These are phyloP conservation scores for Patiria pectinifera DNA, from an alignment of 53 echinoderm and acorn worm genomes.

Conservation along the genomic window DNA sequence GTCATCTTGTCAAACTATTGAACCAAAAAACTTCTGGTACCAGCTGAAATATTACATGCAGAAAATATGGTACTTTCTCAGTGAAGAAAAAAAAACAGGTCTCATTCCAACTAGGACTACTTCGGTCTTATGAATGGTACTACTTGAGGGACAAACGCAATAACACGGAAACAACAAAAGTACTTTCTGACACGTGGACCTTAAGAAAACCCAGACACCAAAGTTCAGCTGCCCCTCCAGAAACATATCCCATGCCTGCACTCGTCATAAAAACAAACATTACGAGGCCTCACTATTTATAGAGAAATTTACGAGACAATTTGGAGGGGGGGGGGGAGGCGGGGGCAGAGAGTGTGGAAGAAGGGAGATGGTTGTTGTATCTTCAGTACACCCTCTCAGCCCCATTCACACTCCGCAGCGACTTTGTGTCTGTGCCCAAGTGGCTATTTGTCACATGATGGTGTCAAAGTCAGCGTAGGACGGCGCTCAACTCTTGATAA, in stretches of 20 bases:
- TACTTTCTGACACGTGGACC: not conserved
- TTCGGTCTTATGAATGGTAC: too few relatives aligned
- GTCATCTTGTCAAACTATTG: too few relatives aligned
- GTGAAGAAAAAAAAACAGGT: too few relatives aligned
- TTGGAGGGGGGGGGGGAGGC: too few relatives aligned
- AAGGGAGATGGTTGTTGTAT: not conserved
- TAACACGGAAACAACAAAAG: not conserved
- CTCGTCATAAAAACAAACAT: slow-evolving; percentile 12
- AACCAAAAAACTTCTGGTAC: too few relatives aligned
- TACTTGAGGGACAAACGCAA: not conserved
- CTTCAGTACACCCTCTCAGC: not conserved
- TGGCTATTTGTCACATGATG: slow-evolving; percentile 35
- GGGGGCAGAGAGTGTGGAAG: not conserved
- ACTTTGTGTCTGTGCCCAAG: slow-evolving; percentile 41
- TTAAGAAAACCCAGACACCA: not conserved
- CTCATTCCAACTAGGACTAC: not conserved
- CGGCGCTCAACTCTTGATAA: not conserved
- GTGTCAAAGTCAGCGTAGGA: slow-evolving; percentile 17
- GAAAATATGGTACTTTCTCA: not conserved
- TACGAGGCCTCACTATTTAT: not conserved
- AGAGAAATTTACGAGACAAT: slow-evolving; percentile 25
- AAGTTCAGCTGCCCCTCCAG: not conserved
- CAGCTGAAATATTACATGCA: too few relatives aligned
- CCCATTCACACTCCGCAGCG: slow-evolving; percentile 37
- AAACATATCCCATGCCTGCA: not conserved